These are phyloP conservation scores for Streptopelia turtur DNA, from an alignment of 2,797 vertebrate genomes.

Conservation along the genomic window DNA sequence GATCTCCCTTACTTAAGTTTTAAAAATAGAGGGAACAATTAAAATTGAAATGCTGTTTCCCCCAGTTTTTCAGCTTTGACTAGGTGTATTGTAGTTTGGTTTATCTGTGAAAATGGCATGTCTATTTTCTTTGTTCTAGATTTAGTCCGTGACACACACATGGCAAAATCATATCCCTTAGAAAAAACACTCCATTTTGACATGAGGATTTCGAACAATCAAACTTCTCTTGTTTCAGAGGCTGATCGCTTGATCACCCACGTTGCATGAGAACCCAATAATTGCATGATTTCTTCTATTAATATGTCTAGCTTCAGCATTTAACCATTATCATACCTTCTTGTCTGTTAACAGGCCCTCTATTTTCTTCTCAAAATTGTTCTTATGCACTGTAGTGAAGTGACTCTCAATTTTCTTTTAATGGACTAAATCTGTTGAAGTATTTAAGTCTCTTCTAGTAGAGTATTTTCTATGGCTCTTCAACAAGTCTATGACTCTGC, in stretches of 20 bases:
- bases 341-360: not conserved
- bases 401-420: not conserved
- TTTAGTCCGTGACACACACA: not conserved
- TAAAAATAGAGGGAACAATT: not conserved
- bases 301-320: not conserved
- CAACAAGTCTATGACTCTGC: not conserved
- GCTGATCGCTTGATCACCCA: not conserved
- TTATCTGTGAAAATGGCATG: not conserved
- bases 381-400: not conserved
- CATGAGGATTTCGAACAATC: not conserved
- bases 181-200: not conserved
- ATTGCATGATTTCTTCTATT: not conserved
- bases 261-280: not conserved
- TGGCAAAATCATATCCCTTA: not conserved
- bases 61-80: not conserved
- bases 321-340: not conserved
- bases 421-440: not conserved
- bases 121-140: not conserved
- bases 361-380: not conserved
- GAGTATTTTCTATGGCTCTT: not conserved
- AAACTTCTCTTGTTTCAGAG: not conserved
- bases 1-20: constrained; percentile 1
- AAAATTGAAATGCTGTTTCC: not conserved
- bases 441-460: not conserved
- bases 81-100: not conserved